Conservation (phyloP, 2,888 invertebrate species). For the Hylaea fasciaria region DNA sequence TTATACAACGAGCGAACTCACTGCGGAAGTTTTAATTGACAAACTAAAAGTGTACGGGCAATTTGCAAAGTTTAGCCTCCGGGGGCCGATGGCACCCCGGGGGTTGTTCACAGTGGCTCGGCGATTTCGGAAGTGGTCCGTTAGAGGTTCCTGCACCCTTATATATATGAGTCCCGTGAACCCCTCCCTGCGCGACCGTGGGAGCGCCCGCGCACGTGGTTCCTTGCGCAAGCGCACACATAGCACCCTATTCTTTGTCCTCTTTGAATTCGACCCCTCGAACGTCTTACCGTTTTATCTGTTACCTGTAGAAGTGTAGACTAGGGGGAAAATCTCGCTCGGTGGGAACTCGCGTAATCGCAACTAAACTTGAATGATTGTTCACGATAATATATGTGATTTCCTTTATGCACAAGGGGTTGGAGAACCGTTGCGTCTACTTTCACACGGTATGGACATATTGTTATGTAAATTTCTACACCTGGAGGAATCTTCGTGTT, state of each 20-base stretch:
- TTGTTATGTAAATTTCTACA: slow-evolving; percentile 64
- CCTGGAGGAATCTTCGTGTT: slow-evolving; percentile 39
- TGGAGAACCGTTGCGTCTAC: slow-evolving; percentile 53
- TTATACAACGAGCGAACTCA: slow-evolving; percentile 59
- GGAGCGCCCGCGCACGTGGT: slow-evolving; percentile 77
- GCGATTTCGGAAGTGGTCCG: slow-evolving; percentile 70
- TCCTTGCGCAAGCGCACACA: slow-evolving; percentile 80
- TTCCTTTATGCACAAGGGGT: slow-evolving; percentile 62
- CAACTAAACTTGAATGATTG: slow-evolving; percentile 76
- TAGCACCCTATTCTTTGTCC: slow-evolving; percentile 74
- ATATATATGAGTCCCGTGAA: slow-evolving; percentile 71
- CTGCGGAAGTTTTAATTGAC: slow-evolving; percentile 61
- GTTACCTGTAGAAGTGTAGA: slow-evolving; percentile 71
- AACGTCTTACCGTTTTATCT: slow-evolving; percentile 78
- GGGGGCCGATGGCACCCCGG: slow-evolving; percentile 71
- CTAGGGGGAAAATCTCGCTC: slow-evolving; percentile 79
- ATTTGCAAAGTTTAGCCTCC: slow-evolving; percentile 49
- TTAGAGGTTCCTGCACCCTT: slow-evolving; percentile 54
- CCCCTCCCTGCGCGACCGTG: slow-evolving; percentile 72
- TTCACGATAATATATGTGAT: slow-evolving; percentile 65
- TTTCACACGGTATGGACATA: slow-evolving; percentile 73
- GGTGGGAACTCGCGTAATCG: slow-evolving; percentile 78
- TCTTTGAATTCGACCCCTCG: slow-evolving; percentile 77
- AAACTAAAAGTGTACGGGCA: slow-evolving; percentile 49
- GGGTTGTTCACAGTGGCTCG: slow-evolving; percentile 61